These are phyloP conservation scores for Martes martes DNA, from an alignment of 2,113 vertebrate species.

Conservation along the genomic window DNA sequence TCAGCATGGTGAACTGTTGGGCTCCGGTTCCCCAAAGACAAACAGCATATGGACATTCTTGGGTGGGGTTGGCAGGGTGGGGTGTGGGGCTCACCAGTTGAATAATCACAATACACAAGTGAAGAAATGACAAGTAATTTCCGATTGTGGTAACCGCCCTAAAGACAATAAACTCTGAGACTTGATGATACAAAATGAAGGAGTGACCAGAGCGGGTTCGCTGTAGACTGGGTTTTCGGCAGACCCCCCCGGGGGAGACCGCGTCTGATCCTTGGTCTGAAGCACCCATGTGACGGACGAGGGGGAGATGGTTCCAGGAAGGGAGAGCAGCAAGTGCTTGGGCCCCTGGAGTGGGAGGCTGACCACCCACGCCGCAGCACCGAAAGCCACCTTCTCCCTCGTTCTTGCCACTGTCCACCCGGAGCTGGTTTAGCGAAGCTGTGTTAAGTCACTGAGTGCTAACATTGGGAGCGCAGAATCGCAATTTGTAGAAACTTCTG, in stretches of 20 bases:
- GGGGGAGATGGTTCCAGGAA: background rate
- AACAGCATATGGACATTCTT: background rate
- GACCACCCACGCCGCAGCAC: background rate
- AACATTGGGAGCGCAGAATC: background rate
- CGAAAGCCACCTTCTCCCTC: accelerated
- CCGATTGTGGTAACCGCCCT: background rate
- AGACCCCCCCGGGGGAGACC: background rate
- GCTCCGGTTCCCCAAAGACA: background rate
- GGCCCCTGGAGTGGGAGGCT: background rate
- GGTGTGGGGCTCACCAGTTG: background rate
- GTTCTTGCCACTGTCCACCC: background rate
- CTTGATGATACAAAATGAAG: background rate
- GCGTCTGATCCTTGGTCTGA: background rate
- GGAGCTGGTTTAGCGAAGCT: background rate
- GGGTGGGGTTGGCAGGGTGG: background rate
- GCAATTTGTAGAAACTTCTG: background rate
- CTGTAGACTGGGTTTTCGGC: background rate
- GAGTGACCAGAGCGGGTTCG: background rate
- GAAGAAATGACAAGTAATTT: background rate
- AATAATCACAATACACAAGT: background rate
- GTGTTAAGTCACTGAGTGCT: too few relatives aligned
- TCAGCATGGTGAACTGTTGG: too few relatives aligned
- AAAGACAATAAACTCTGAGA: background rate
- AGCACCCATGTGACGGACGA: accelerated
- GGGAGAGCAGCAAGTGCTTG: background rate